Conservation (phyloP, 2,797 vertebrate species). For the Rhyacichthys aspro region DNA sequence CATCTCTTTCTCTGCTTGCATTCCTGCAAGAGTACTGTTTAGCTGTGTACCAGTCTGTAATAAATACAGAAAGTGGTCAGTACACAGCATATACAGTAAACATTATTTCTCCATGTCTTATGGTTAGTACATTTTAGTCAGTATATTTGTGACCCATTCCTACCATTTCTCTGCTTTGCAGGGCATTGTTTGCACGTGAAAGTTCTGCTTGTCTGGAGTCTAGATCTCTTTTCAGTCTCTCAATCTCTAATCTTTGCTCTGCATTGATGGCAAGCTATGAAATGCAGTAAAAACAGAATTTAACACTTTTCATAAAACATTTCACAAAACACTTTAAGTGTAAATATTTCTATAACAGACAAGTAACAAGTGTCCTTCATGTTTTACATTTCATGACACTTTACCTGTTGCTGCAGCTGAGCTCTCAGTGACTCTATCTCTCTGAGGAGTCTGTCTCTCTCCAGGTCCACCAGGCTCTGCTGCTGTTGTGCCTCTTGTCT, state of each 20-base stretch:
- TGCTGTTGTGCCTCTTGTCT: conserved; percentile 75
- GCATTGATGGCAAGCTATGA: conserved; percentile 70
- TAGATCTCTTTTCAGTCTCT: conserved; percentile 84
- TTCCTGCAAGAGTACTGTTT: conserved; percentile 63
- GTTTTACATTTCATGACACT: not conserved
- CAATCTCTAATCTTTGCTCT: conserved; percentile 87
- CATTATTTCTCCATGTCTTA: no score
- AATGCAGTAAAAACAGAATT: not conserved
- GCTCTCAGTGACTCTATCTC: conserved; percentile 72
- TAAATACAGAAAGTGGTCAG: not conserved
- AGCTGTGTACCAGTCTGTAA: conserved; percentile 79
- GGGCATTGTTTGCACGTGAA: conserved; percentile 63
- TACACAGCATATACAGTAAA: not conserved
- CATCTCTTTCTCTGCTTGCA: conserved; percentile 81
- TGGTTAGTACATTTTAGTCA: not conserved
- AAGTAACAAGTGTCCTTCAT: not conserved
- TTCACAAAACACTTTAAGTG: no score
- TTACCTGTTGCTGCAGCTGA: conserved; percentile 75
- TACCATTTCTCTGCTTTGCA: conserved; percentile 78
- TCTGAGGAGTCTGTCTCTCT: conserved; percentile 69
- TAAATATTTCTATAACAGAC: no score
- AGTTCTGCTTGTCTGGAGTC: conserved; percentile 79
- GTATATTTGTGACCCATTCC: not conserved
- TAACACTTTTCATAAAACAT: not conserved
- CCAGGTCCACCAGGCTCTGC: conserved; percentile 60